Percentiles rank a stretch among this genome's conserved stretches.
phyloP scores from a whole-genome alignment of 2,888 invertebrate genomes.

The Rhingia rostrata region DNA sequence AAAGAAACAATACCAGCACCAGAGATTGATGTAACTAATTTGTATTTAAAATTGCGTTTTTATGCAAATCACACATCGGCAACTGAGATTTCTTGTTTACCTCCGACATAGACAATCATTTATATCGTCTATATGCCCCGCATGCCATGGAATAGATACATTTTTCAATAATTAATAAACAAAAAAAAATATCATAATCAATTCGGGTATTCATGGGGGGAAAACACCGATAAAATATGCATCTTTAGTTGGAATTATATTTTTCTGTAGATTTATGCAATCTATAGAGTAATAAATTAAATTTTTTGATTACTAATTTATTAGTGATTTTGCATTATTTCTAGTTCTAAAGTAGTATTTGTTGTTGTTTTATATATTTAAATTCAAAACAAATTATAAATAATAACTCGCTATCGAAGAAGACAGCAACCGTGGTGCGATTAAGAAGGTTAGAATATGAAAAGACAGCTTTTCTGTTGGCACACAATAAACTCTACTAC shows the following conservation, averaged over 20 bases:
- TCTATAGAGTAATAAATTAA: constrained; percentile 58
- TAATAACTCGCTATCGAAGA: constrained; percentile 40
- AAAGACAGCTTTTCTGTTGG: neutral
- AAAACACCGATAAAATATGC: constrained; percentile 56
- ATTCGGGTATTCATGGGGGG: constrained; percentile 48
- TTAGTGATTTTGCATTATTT: constrained; percentile 64
- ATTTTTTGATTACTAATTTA: constrained; percentile 71
- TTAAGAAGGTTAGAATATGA: neutral
- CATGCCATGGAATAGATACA: constrained; percentile 57
- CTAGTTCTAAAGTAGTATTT: constrained; percentile 37
- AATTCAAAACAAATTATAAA: constrained; percentile 66
- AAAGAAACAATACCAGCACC: constrained; percentile 57
- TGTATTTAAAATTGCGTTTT: constrained; percentile 69
- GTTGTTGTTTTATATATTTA: constrained; percentile 47
- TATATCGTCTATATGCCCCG: neutral
- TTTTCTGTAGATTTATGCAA: constrained; percentile 63
- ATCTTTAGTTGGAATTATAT: constrained; percentile 20
- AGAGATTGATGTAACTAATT: constrained; percentile 72
- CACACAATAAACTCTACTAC: neutral
- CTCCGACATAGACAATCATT: constrained; percentile 13
- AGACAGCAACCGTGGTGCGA: neutral
- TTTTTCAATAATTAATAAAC: constrained; percentile 69
- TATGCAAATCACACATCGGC: constrained; percentile 57
- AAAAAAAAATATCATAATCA: constrained; percentile 66
- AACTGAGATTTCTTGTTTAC: constrained; percentile 48